A percentile compares a stretch with the other conserved stretches of the same genome.
Conservation (phyloP, 2,113 vertebrate species). For the Arothron firmamentum region DNA sequence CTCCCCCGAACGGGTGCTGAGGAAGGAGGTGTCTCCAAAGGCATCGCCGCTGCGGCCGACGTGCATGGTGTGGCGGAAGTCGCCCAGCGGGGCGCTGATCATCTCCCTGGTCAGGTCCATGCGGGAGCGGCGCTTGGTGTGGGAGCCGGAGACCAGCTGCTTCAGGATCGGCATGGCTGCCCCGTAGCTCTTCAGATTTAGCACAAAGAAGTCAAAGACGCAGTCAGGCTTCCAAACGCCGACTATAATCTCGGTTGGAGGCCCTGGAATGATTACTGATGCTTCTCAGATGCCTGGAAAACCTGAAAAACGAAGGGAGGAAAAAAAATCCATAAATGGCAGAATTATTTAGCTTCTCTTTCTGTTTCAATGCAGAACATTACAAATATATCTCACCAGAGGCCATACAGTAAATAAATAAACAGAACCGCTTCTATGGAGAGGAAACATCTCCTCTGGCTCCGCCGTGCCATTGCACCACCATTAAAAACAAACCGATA, state of each 20-base stretch:
- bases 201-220: neutral
- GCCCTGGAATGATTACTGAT: slow-evolving; percentile 1
- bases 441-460: neutral
- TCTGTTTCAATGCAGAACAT: neutral
- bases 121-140: slow-evolving; percentile 89
- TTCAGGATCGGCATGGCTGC: slow-evolving; percentile 91
- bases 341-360: neutral
- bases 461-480: neutral
- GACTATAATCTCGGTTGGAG: slow-evolving; percentile 5
- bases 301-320: slow-evolving; percentile 34
- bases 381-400: neutral
- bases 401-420: no score
- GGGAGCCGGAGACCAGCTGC: slow-evolving; percentile 87
- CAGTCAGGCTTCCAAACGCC: neutral
- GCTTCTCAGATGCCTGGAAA: slow-evolving; percentile 25
- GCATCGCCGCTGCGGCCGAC: slow-evolving; percentile 93
- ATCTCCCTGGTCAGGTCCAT: slow-evolving; percentile 94
- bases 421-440: no score
- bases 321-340: slow-evolving; percentile 10
- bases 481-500: neutral
- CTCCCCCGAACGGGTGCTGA: slow-evolving; percentile 86
- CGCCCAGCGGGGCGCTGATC: slow-evolving; percentile 95
- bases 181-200: neutral
- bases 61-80: slow-evolving; percentile 99
- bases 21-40: slow-evolving; percentile 97